Evolutionary conservation across 2,113 vertebrate species (phyloP).

Genomic region (Casuarius casuarius): DNA sequence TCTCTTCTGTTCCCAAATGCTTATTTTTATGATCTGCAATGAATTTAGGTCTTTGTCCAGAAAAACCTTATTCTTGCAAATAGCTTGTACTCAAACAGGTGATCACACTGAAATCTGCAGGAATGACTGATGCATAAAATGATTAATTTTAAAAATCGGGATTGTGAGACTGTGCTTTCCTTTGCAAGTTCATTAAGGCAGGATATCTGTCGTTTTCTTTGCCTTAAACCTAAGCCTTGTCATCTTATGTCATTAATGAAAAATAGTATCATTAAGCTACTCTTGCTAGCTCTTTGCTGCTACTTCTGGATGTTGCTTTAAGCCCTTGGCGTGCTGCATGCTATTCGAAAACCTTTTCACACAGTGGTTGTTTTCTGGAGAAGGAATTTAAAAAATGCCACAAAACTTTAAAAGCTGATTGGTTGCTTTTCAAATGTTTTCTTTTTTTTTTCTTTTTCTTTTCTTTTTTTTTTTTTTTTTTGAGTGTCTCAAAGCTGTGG

Average conservation of each 20-base stretch:
- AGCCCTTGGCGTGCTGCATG: background rate
- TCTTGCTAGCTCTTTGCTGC: background rate
- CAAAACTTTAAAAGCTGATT: constrained; percentile 9
- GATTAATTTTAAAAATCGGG: background rate
- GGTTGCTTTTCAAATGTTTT: background rate
- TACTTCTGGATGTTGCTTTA: background rate
- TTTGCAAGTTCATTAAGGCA: background rate
- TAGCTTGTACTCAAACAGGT: background rate
- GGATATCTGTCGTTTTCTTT: background rate
- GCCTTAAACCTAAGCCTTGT: background rate
- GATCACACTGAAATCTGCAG: background rate
- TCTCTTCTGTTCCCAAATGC: background rate
- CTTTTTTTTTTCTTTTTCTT: constrained; percentile 8
- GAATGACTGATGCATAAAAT: background rate
- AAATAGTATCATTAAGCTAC: background rate
- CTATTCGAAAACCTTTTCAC: background rate
- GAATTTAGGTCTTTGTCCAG: background rate
- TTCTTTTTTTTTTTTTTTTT: constrained; percentile 20
- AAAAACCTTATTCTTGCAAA: background rate
- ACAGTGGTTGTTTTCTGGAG: background rate
- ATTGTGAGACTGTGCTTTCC: background rate
- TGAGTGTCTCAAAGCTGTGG: background rate
- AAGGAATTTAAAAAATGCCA: constrained; percentile 9
- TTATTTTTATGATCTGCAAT: background rate
- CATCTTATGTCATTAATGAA: background rate